These are phyloP conservation scores for Zoanthus sociatus DNA, from an alignment of 92 coral and sea anemone species.

Conservation along the genomic window DNA sequence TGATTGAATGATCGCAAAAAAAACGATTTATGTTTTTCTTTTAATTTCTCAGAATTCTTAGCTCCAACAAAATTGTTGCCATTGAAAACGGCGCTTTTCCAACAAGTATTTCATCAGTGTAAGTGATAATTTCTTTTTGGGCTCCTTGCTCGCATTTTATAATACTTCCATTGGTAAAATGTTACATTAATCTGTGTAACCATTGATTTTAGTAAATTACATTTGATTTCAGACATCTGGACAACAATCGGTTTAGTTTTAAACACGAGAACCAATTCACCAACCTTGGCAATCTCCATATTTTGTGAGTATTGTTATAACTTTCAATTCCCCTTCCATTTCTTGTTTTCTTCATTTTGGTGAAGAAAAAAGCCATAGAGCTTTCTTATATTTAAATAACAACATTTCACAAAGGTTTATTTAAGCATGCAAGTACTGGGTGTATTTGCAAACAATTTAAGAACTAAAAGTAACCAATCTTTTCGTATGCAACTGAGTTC, in stretches of 20 bases:
- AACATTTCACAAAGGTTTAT: too few species aligned
- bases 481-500: too few species aligned
- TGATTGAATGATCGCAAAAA: too few species aligned
- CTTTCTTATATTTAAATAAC: too few species aligned
- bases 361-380: too few species aligned
- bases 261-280: slow-evolving; percentile 92
- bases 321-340: too few species aligned
- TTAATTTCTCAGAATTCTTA: slow-evolving; percentile 51
- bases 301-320: slow-evolving; percentile 73
- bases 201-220: neutral
- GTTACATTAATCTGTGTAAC: neutral
- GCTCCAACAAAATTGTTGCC: slow-evolving; percentile 74
- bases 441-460: too few species aligned
- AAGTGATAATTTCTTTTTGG: slow-evolving; percentile 43
- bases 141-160: neutral
- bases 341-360: too few species aligned
- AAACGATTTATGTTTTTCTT: too few species aligned
- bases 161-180: neutral
- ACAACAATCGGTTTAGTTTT: slow-evolving; percentile 78
- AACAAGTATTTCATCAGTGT: slow-evolving; percentile 61
- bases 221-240: slow-evolving; percentile 61
- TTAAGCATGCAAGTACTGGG: too few species aligned
- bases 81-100: slow-evolving; percentile 95
- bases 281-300: slow-evolving; percentile 64
- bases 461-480: too few species aligned